phyloP scores from a whole-genome alignment of 2,113 vertebrate species.

The Plecotus auritus region DNA sequence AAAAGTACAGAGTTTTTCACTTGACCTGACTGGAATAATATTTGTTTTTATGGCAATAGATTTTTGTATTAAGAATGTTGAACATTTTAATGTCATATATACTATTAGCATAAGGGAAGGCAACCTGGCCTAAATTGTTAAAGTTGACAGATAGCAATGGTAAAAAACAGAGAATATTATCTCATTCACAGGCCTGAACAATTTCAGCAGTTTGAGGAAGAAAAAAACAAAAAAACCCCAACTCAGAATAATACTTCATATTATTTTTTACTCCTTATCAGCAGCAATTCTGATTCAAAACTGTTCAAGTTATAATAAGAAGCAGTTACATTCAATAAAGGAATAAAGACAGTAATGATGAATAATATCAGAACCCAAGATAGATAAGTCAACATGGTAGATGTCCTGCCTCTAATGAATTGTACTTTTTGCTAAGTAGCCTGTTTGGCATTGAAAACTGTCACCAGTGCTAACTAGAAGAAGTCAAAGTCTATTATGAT shows the following conservation, averaged over 20 bases:
- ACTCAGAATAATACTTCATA: neutral
- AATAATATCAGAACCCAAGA: constrained; percentile 62
- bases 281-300: constrained; percentile 51
- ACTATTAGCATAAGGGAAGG: constrained; percentile 51
- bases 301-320: constrained; percentile 56
- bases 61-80: constrained; percentile 63
- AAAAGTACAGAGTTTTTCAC: constrained; percentile 76
- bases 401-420: constrained; percentile 25
- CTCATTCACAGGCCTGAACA: constrained; percentile 15
- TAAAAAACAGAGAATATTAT: constrained; percentile 37
- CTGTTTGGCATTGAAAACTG: constrained; percentile 29
- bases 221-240: constrained; percentile 1
- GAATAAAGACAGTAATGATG: constrained; percentile 51
- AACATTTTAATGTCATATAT: constrained; percentile 68
- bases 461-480: constrained; percentile 2
- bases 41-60: constrained; percentile 80
- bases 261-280: constrained; percentile 43
- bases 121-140: constrained; percentile 52
- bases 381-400: constrained; percentile 15
- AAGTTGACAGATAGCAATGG: constrained; percentile 52
- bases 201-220: constrained; percentile 6
- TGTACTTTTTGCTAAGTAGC: constrained; percentile 54
- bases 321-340: constrained; percentile 55
- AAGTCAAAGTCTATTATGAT: constrained; percentile 46
- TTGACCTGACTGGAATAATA: constrained; percentile 71